A percentile compares a stretch with the other conserved stretches of the same genome.
These are phyloP conservation scores for Philereme transversata DNA, from an alignment of 2,888 invertebrate species.

Conservation along the genomic window DNA sequence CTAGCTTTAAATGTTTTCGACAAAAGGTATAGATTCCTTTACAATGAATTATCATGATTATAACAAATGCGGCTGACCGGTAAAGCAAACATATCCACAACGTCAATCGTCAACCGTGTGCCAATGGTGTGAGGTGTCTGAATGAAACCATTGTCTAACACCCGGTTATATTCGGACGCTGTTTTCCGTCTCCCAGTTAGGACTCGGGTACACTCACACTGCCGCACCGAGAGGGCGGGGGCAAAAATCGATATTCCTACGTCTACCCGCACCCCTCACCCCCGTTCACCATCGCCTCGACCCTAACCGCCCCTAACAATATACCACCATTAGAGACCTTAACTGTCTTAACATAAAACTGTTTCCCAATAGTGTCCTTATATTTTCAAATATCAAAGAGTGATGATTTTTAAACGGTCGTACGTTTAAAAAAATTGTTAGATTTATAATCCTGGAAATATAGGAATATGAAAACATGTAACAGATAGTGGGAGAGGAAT, in stretches of 20 bases:
- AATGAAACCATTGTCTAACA: conserved; percentile 66
- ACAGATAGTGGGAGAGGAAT: conserved; percentile 27
- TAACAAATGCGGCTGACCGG: background rate
- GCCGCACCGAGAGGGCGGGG: conserved; percentile 76
- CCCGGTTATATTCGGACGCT: conserved; percentile 57
- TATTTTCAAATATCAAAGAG: background rate
- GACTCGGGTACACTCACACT: conserved; percentile 78
- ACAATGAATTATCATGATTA: background rate
- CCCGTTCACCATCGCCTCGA: conserved; percentile 64
- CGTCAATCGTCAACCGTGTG: conserved; percentile 51
- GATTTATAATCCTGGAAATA: background rate
- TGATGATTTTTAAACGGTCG: background rate
- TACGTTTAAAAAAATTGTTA: background rate
- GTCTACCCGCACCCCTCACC: conserved; percentile 71
- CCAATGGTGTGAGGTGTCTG: conserved; percentile 40
- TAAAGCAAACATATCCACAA: conserved; percentile 39
- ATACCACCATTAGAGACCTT: conserved; percentile 75
- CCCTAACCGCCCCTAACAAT: conserved; percentile 79
- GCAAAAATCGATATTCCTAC: conserved; percentile 82
- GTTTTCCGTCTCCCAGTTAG: conserved; percentile 59
- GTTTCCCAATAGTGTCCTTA: conserved; percentile 31
- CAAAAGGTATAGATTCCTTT: background rate
- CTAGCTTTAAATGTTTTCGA: background rate
- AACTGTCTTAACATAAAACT: conserved; percentile 68
- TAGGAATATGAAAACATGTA: conserved; percentile 2